Evolutionary conservation across 1,140 invertebrate species (phyloP).

Genomic region (Solen grandis): DNA sequence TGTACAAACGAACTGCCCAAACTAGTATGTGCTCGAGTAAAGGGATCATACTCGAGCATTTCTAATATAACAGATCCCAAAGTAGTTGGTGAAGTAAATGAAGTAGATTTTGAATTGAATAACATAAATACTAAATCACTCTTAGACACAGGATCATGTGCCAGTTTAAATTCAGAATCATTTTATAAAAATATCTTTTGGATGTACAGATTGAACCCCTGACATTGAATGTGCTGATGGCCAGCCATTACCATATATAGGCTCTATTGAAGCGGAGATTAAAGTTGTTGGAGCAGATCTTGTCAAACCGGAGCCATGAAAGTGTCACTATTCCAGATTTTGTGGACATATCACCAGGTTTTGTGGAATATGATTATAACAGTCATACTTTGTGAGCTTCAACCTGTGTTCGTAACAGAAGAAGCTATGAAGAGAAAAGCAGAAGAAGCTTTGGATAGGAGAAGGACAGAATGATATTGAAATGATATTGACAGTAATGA

Average conservation of each 20-base stretch:
- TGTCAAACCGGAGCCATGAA: background rate
- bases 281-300: background rate
- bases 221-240: constrained; percentile 58
- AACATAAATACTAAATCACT: constrained; percentile 13
- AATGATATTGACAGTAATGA: too few relatives aligned
- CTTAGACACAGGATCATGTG: constrained; percentile 35
- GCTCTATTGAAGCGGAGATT: constrained; percentile 19
- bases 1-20: background rate
- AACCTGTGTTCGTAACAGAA: background rate
- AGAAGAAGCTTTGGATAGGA: background rate
- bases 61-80: constrained; percentile 27
- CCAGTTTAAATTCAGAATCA: constrained; percentile 21
- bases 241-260: constrained; percentile 14
- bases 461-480: background rate
- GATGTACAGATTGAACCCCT: constrained; percentile 37
- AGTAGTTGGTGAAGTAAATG: constrained; percentile 13
- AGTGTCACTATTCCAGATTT: background rate
- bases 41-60: constrained; percentile 29
- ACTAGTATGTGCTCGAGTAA: constrained; percentile 20
- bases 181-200: constrained; percentile 20
- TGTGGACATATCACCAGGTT: background rate
- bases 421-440: background rate
- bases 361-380: constrained; percentile 4
- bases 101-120: background rate
- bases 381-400: background rate